Base-by-base conservation (phyloP, 2,113 vertebrate species). In the Heteronetta atricapilla region DNA sequence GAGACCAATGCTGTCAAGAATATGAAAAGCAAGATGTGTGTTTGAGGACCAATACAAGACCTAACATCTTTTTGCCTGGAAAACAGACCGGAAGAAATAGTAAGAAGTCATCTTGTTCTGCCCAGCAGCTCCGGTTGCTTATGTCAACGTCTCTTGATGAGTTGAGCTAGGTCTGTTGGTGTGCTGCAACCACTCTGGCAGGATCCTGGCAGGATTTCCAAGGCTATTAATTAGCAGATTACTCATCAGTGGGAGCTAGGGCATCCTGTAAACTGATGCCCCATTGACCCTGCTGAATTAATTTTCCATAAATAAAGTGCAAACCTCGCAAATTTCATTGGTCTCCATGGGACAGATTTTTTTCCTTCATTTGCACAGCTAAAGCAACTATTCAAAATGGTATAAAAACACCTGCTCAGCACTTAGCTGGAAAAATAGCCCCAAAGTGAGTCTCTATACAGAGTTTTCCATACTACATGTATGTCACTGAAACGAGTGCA, bases 221-320 rank as follows among this genome's bases (percentile, higher is more conserved):
- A 86, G 88, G 81, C 86, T 94, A 86, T 91, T 93, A 91, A 96
- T 95, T 94, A 95, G 92, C 68, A 94, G 90, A 83, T 97, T 89
- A 94, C 68, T 96, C 83, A 89, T 52, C 81, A 74, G 86, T 79
- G 76, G 66, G 62, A 94, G 86, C 50, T 23, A 23, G 66, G 44
- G 78, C 52, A 64, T 16, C 75, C 75, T 94, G 90, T 78, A 95
- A 90, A 78, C 74, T 4, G 62, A 95, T 96, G 78, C 62, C 85
- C 86, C 59, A 13, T 40, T 93, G 88, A 93, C 93, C 75, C 88
- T 58, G 36, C 31, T 85, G 82, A 75, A 85, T 95, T 91, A 66
- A 73, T 94, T 91, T 72, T 76, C 75, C 66, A 82, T 88, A 91
- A 96, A 83, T 91, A 93, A 92, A 90, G 69, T 31, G 38, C 64